These are phyloP conservation scores for Ochropleura leucogaster DNA, from an alignment of 2,888 invertebrate species.

Conservation along the genomic window DNA sequence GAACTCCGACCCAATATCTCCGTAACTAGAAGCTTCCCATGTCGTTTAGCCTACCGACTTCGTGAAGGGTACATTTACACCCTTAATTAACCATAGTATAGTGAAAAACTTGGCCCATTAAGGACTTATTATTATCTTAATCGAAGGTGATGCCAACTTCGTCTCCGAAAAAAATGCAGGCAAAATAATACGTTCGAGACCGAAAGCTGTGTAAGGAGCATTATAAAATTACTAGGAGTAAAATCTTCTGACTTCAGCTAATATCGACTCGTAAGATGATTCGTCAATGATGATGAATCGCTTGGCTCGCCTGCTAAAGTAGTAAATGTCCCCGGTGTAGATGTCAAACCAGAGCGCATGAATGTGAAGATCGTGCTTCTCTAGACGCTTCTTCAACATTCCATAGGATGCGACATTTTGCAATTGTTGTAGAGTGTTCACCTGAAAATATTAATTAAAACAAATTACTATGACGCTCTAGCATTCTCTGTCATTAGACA, in stretches of 20 bases:
- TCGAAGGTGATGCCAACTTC: constrained; percentile 8
- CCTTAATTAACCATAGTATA: neutral
- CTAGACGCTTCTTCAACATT: constrained; percentile 95
- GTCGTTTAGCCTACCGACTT: too few relatives aligned
- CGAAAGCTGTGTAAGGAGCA: constrained; percentile 5
- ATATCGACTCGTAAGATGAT: constrained; percentile 93
- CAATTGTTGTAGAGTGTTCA: constrained; percentile 97
- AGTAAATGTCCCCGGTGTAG: constrained; percentile 98
- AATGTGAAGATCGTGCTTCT: constrained; percentile 95
- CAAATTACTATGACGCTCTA: neutral
- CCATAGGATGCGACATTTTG: constrained; percentile 98
- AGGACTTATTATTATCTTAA: neutral
- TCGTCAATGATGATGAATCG: constrained; percentile 97
- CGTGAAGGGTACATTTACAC: too few relatives aligned
- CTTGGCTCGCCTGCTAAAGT: constrained; percentile 97
- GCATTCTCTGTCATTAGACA: neutral
- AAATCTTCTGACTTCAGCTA: constrained; percentile 94
- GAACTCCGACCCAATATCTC: too few relatives aligned
- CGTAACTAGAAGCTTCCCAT: neutral
- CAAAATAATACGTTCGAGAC: constrained; percentile 24
- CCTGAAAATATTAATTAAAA: constrained; percentile 85
- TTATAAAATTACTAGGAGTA: constrained; percentile 91
- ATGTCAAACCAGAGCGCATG: constrained; percentile 99
- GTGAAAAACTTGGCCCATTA: neutral
- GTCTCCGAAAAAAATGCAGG: constrained; percentile 18